Evolutionary conservation across 2,888 invertebrate species (phyloP), one percentile per base, ranked within the genome.

Genomic region (Danaus chrysippus): DNA sequence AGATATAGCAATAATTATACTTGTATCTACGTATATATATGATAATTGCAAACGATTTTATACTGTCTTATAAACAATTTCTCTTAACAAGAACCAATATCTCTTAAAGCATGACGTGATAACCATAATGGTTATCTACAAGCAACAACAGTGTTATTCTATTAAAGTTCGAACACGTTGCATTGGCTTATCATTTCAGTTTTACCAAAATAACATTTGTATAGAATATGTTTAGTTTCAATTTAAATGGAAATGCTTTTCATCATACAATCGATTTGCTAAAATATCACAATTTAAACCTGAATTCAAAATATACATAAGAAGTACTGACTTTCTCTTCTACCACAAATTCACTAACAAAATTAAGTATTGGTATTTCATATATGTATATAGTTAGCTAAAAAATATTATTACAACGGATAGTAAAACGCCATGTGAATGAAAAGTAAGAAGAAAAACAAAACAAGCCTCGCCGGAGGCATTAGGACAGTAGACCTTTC

Each of bases 401-500:
- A 13, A 46, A 46, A 1, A 3, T 15, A n/a, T 10, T n/a, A 15
- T 10, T 15, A 13, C 43, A 43, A 34, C 8, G 6, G 23, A 34
- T 34, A 34, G 23, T 34, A 34, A 0, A 34, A 34, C 23, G 6
- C 43, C 5, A n/a, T 12, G 43, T n/a, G n/a, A 43, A 43, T 43
- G 43, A 46, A 46, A 46, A n/a, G 12, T 15, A 10, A 49, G 17
- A 49, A 49, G 17, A 15, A 0, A 2, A 1, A 43, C 43, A n/a
- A 43, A 49, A 49, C 3, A 49, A 9, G 17, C 10, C 10, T 10
- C 49, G 17, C 56, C 54, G 49, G 42, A 59, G 63, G 63, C 49
- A 65, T 61, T 62, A 70, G 71, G 68, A 61, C 59, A 65, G 61
- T 68, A 69, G 65, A 62, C 66, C 55, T 46, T 65, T 58, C 57